Base-by-base conservation (phyloP, 1,140 invertebrate species). In the Galendromus occidentalis region DNA sequence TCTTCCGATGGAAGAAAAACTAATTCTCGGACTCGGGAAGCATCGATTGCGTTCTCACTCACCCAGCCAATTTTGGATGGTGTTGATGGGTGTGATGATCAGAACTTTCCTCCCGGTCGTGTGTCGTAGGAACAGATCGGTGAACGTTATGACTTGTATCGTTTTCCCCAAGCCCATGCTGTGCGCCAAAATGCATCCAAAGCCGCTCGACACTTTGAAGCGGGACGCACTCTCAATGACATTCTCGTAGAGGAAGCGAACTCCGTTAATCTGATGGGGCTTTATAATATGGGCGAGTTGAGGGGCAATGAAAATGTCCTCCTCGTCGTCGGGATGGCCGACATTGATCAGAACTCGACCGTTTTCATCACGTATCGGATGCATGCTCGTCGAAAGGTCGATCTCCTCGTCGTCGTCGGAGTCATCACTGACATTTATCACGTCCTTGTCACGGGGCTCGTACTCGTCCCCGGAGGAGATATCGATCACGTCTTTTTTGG, bases 111-210 rank as follows among this genome's bases (percentile, higher is more conserved):
- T 88, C 6, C 87, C 86, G n/a, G 81, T 80, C 0, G 91, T 95
- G 72, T 89, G 84, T 64, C 91, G 79, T 69, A 98, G 80, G 77
- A 98, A 96, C 68, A 97, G 86, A 77, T 98, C 92, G 73, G 87
- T 88, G 78, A 98, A 98, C 69, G 88, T 88, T 30, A 96, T 86
- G 47, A 96, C 74, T 74, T 79, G 69, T 22, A 74, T 80, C 0
- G 95, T 98, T 79, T 99, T 99, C n/a, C 95, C 95, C 18, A 98
- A 79, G 1, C 95, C 95, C 95, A 99, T 98, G 22, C 91, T 95
- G 78, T 98, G 95, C 6, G 95, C 94, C 25, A 99, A 78, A 70
- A 98, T 97, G 74, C 94, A 97, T 20, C 95, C 95, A 77, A 96
- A 94, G 17, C 93, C 92, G 64, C 83, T 83, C 1, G 88, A 91